Conservation (phyloP, 2,888 invertebrate species). For the Hirtodrosophila duncani region DNA sequence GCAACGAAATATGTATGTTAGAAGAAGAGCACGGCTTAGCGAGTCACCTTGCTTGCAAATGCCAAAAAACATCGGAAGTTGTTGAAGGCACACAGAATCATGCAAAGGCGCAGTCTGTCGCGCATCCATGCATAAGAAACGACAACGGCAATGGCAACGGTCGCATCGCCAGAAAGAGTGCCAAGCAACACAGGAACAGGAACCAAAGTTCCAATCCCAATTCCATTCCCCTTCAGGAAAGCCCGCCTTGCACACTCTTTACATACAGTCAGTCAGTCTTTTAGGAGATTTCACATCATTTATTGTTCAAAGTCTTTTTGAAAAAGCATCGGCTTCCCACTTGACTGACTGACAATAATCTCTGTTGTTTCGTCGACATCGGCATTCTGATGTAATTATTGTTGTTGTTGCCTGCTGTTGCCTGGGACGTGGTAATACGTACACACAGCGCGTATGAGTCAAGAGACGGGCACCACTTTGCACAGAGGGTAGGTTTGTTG, state of each 20-base stretch:
- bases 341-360: slow-evolving; percentile 62
- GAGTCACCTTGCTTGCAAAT: slow-evolving; percentile 27
- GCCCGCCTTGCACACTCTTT: no score
- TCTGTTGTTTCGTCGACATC: slow-evolving; percentile 49
- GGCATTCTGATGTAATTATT: slow-evolving; percentile 51
- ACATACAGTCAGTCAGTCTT: slow-evolving; percentile 17
- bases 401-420: slow-evolving; percentile 25
- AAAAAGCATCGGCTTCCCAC: slow-evolving; percentile 43
- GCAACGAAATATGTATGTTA: slow-evolving; percentile 25
- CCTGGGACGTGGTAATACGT: slow-evolving; percentile 1
- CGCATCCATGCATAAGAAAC: slow-evolving; percentile 47
- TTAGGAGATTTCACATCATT: slow-evolving; percentile 63
- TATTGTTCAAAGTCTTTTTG: slow-evolving; percentile 59
- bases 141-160: slow-evolving; percentile 50
- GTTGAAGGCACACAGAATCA: slow-evolving; percentile 46
- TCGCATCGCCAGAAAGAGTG: slow-evolving; percentile 26
- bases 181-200: neutral
- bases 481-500: slow-evolving; percentile 34
- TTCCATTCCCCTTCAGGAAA: no score
- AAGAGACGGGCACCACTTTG: slow-evolving; percentile 1
- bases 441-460: neutral
- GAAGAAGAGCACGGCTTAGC: slow-evolving; percentile 35
- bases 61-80: slow-evolving; percentile 54
- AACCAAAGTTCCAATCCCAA: no score
- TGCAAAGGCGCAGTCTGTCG: slow-evolving; percentile 29